phyloP scores from a whole-genome alignment of 2,797 vertebrate genomes.

The Clarias fuscus region DNA sequence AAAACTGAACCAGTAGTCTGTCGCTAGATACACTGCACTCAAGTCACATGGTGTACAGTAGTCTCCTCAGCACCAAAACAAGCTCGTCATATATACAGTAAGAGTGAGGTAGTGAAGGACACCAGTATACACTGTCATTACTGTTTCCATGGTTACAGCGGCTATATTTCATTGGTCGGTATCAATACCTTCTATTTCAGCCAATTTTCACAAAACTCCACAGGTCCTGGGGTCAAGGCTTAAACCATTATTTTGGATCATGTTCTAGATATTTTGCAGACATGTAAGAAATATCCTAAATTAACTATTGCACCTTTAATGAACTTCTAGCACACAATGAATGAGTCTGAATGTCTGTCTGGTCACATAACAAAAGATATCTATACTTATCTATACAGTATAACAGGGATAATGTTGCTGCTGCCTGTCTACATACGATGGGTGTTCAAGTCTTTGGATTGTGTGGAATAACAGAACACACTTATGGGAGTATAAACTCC shows the following conservation, averaged over 20 bases:
- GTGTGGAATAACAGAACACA: no score
- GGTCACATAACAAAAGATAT: no score
- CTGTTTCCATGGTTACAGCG: slow-evolving; percentile 20
- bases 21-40: background rate
- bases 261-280: background rate
- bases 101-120: background rate
- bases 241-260: background rate
- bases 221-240: background rate
- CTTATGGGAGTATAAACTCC: no score
- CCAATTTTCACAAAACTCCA: background rate
- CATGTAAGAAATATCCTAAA: background rate
- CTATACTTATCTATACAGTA: no score
- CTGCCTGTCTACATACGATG: no score
- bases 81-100: background rate
- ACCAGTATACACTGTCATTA: background rate
- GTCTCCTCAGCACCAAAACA: slow-evolving; percentile 1
- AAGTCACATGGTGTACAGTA: background rate
- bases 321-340: background rate
- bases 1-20: background rate
- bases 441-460: no score
- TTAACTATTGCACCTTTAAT: background rate
- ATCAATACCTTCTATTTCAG: background rate
- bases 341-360: no score
- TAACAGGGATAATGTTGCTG: no score
- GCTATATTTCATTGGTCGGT: background rate